These are phyloP conservation scores for Aplodontia rufa DNA, from an alignment of 2,113 vertebrate species.

Conservation along the genomic window DNA sequence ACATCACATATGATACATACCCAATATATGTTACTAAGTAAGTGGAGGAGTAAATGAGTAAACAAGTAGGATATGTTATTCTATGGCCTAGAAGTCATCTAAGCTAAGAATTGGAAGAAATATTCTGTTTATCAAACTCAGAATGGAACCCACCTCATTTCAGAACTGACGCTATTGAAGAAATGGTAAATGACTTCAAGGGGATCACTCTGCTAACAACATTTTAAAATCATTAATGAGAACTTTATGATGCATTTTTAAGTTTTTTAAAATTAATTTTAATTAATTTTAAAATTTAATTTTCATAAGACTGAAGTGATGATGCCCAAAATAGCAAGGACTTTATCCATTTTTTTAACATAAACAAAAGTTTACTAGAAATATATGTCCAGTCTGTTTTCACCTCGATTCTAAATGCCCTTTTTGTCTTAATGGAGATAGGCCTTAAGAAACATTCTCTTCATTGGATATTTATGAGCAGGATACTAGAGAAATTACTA, in stretches of 20 bases:
- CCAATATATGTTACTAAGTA: not conserved
- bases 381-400: not conserved
- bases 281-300: no score
- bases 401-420: not conserved
- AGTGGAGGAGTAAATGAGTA: not conserved
- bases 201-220: not conserved
- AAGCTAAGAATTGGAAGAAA: not conserved
- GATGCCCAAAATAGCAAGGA: conserved; percentile 19
- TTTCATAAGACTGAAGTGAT: conserved; percentile 13
- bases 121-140: not conserved
- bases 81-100: not conserved
- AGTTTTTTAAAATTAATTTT: no score
- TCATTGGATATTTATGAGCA: conserved; percentile 48
- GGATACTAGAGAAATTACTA: conserved; percentile 8
- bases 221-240: not conserved
- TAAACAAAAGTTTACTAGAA: conserved; percentile 13
- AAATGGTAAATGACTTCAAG: not conserved
- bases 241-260: not conserved
- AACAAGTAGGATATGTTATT: not conserved
- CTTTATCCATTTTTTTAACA: conserved; percentile 20
- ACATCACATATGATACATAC: not conserved
- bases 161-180: not conserved
- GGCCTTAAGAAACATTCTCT: conserved; percentile 22
- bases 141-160: not conserved
- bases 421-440: not conserved